Percentiles rank a stretch among this genome's conserved stretches.
Evolutionary conservation across 2,113 vertebrate species (phyloP).

Genomic region (Psophia crepitans): DNA sequence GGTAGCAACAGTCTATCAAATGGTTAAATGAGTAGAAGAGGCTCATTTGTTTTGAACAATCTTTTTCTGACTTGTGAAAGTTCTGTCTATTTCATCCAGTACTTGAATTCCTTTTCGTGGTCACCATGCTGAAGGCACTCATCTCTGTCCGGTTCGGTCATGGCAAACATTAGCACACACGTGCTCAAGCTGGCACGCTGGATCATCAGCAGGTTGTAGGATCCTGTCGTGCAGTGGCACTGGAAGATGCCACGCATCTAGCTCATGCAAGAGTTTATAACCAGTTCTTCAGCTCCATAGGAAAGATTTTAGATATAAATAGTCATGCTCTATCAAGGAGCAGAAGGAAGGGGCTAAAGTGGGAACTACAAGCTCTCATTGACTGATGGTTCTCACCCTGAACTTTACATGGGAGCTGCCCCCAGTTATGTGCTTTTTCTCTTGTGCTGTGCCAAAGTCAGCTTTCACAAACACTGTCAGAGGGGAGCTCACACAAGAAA

Average conservation of each 20-base stretch:
- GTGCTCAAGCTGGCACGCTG: not conserved
- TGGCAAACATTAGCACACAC: not conserved
- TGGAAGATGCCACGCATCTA: not conserved
- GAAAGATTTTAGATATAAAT: not conserved
- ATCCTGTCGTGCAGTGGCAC: not conserved
- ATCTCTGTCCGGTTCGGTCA: fast-evolving
- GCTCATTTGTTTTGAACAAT: not conserved
- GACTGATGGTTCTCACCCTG: not conserved
- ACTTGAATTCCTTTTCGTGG: not conserved
- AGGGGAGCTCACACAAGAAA: not conserved
- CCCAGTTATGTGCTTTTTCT: not conserved
- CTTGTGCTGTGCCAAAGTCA: not conserved
- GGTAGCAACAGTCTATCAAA: not conserved
- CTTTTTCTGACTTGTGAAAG: not conserved
- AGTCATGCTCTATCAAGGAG: not conserved
- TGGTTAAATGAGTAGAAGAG: not conserved
- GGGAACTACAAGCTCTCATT: not conserved
- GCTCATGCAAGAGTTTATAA: not conserved
- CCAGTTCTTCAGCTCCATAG: not conserved
- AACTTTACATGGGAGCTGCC: not conserved
- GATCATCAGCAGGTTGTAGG: not conserved
- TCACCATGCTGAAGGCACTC: not conserved
- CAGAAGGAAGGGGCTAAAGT: not conserved
- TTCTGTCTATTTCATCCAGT: not conserved
- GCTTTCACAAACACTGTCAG: not conserved